Base-by-base conservation (phyloP, 1,140 invertebrate species). In the Physella acuta region DNA sequence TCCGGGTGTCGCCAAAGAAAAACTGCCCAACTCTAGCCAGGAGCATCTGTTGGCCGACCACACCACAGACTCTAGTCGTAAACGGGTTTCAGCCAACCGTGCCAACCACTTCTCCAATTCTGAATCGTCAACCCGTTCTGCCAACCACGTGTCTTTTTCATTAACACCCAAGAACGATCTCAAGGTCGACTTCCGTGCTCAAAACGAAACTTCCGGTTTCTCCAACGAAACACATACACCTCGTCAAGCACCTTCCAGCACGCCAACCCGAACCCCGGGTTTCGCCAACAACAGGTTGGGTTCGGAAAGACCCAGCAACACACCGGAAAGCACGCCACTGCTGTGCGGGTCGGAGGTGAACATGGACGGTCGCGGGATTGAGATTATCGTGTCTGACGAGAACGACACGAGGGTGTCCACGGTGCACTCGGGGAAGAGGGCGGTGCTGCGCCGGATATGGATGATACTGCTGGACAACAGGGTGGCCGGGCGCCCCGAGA, bases 381-480 rank as follows among this genome's bases (percentile, higher is more conserved):
- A 76, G 61, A 74, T 76, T 49, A 71, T 76, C 33, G 68, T 76
- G 14, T 69, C 68, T 20, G 75, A 73, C 39, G 72, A 73, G 55
- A 68, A 62, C 20, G 74, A 73, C 26, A 52, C 63, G 16, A 51
- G 73, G 53, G 60, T 66, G 1, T 66, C 60, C 51, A 68, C 59
- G 44, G 52, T 44, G 1, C 24, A 65, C 16, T 63, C 72, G 28
- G 68, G 72, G 34, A 73, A 75, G 62, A 68, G 70, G 31, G 62
- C 71, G 31, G 36, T 73, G 20, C 64, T 71, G 59, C 72, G 71
- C 24, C 59, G 70, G 4, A 70, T 76, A 20, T 70, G 68, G 34
- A 72, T 60, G 24, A 56, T 76, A 17, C 44, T 76, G 36, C 44
- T 72, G 58, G 75, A 76, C 51, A 73, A 76, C 44, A 64, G 75